Conservation (phyloP, 2,797 vertebrate species). For the Microcaecilia unicolor region DNA sequence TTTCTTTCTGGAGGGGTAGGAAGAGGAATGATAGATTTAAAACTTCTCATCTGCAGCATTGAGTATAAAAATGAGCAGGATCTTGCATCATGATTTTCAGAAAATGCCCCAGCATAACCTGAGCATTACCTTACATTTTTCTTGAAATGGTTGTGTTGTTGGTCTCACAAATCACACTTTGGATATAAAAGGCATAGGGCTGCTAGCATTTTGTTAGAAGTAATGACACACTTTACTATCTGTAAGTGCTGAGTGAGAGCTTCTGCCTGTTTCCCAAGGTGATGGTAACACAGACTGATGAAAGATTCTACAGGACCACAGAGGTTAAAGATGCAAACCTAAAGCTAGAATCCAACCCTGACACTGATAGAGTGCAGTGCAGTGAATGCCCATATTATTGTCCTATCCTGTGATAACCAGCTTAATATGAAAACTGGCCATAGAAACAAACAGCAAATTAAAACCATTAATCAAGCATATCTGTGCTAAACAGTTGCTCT, state of each 20-base stretch:
- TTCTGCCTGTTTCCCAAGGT: constrained; percentile 60
- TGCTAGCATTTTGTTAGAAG: constrained; percentile 54
- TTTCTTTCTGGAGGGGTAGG: too few relatives aligned
- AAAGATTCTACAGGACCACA: constrained; percentile 47
- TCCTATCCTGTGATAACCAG: constrained; percentile 53
- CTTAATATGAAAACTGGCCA: constrained; percentile 67
- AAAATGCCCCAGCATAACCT: constrained; percentile 11
- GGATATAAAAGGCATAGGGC: constrained; percentile 43
- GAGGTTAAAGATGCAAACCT: constrained; percentile 66
- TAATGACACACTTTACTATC: constrained; percentile 60
- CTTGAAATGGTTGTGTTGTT: constrained; percentile 25
- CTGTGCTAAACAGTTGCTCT: constrained; percentile 60
- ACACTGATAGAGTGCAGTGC: constrained; percentile 58
- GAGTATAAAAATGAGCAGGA: too few relatives aligned
- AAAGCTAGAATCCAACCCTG: constrained; percentile 44
- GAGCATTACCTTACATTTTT: constrained; percentile 29
- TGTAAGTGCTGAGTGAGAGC: constrained; percentile 62
- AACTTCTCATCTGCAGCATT: too few relatives aligned
- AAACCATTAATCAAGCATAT: constrained; percentile 76
- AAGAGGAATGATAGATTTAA: too few relatives aligned
- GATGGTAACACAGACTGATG: constrained; percentile 66
- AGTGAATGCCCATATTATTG: constrained; percentile 42
- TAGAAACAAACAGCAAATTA: constrained; percentile 65
- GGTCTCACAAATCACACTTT: constrained; percentile 57
- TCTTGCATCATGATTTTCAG: too few relatives aligned